Conservation (phyloP, 2,888 invertebrate genomes). For the Amphipoea lucens region DNA sequence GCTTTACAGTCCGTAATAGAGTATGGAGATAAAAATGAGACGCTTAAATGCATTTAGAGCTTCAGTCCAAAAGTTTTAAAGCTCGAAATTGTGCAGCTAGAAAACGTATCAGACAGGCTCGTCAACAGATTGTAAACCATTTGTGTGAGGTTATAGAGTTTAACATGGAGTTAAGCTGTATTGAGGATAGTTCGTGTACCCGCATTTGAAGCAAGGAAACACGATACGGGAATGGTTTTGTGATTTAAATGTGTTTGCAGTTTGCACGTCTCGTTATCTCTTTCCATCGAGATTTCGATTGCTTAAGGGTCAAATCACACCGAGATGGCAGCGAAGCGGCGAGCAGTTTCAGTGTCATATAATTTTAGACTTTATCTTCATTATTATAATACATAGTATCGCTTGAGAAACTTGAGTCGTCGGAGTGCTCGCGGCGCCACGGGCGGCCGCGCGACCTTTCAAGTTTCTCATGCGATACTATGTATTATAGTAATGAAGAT, state of each 20-base stretch:
- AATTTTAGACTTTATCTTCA: no score
- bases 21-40: neutral
- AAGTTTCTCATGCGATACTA: no score
- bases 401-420: no score
- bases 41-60: neutral
- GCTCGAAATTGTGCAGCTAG: constrained; percentile 3
- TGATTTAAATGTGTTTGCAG: constrained; percentile 70
- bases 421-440: no score
- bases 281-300: constrained; percentile 42
- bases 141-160: neutral
- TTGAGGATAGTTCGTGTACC: constrained; percentile 8
- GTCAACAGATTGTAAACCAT: constrained; percentile 20
- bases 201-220: constrained; percentile 64
- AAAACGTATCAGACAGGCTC: neutral
- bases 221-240: constrained; percentile 70
- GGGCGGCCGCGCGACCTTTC: no score
- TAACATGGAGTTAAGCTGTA: constrained; percentile 8
- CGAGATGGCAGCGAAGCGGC: no score
- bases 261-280: constrained; percentile 62
- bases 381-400: no score
- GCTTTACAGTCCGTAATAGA: neutral
- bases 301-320: no score
- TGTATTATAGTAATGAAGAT: no score
- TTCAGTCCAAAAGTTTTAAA: constrained; percentile 3
- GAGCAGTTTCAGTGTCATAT: no score